Evolutionary conservation across 2,113 vertebrate species (phyloP).

Genomic region (Dasyornis broadbenti): DNA sequence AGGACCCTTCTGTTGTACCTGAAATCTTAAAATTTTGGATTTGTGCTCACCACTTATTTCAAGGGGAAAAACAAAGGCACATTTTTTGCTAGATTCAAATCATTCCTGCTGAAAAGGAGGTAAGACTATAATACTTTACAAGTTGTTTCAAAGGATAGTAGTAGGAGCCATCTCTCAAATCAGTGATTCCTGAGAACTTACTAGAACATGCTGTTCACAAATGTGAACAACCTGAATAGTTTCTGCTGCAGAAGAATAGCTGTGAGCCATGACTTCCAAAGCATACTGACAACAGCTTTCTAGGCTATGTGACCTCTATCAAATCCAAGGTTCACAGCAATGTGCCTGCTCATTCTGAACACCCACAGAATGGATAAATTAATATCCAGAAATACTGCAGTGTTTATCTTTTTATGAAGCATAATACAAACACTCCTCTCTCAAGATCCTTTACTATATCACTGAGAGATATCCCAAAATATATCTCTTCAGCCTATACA

Average conservation of each 20-base stretch:
- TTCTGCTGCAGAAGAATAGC: background rate
- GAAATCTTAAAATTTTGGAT: background rate
- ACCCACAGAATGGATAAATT: background rate
- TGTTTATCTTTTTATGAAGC: slow-evolving; percentile 4
- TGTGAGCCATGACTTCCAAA: background rate
- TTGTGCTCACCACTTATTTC: background rate
- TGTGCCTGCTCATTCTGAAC: background rate
- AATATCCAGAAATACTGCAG: background rate
- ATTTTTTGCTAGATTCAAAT: background rate
- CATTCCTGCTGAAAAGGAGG: background rate
- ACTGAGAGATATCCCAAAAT: background rate
- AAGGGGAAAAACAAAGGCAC: background rate
- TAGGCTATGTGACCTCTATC: background rate
- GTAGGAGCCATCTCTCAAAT: background rate
- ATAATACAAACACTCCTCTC: background rate
- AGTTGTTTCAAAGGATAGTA: background rate
- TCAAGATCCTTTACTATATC: background rate
- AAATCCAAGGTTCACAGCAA: background rate
- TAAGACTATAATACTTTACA: background rate
- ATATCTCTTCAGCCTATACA: background rate
- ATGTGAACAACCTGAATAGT: background rate
- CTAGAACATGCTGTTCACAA: background rate
- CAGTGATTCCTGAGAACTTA: background rate
- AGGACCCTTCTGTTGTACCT: background rate
- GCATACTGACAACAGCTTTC: background rate